Base-by-base conservation (phyloP, 1,140 invertebrate genomes). In the Dendroctonus valens region DNA sequence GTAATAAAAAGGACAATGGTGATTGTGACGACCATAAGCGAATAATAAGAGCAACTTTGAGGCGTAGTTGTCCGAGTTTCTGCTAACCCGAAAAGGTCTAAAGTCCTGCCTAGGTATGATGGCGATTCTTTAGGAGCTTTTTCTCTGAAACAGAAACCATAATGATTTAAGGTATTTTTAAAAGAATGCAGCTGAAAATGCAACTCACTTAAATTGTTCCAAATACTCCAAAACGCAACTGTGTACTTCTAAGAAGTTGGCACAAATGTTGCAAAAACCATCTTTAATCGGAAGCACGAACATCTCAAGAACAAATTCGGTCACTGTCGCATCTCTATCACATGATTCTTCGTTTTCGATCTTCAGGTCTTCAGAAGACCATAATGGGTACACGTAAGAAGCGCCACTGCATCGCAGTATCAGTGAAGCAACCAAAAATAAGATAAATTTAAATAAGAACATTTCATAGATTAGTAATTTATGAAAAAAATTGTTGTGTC, bases 211-310 rank as follows among this genome's bases (percentile, higher is more conserved):
- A 15, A 52, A 65, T 51, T 50, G 46, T 40, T 59, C 55, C 41
- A 7, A 5, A 14, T 55, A 59, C 14, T 14, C 38, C n/a, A 67
- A 14, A 57, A 70, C n/a, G 51, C 69, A 70, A 2, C 48, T 55
- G 41, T 68, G 65, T 11, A 70, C 69, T 41, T 65, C 65, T 37
- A 65, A 15, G 38, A 68, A 70, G 61, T 67, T 64, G 38, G 57
- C 15, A 40, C 57, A 68, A 40, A 70, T 15, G 44, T 68, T 65
- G n/a, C 65, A 70, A 26, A 70, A 42, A 4, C 55, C 55, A 15
- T 68, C 57, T 49, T 53, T 67, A 5, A 68, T 65, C 0, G 61
- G 69, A 39, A 70, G 46, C 6, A 67, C 15, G 26, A 70, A 41
- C 41, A 49, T 65, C 5, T 9, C 48, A 37, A 67, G 15, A 42